Conservation (phyloP, 1,140 invertebrate species). For the Drosophila auraria region DNA sequence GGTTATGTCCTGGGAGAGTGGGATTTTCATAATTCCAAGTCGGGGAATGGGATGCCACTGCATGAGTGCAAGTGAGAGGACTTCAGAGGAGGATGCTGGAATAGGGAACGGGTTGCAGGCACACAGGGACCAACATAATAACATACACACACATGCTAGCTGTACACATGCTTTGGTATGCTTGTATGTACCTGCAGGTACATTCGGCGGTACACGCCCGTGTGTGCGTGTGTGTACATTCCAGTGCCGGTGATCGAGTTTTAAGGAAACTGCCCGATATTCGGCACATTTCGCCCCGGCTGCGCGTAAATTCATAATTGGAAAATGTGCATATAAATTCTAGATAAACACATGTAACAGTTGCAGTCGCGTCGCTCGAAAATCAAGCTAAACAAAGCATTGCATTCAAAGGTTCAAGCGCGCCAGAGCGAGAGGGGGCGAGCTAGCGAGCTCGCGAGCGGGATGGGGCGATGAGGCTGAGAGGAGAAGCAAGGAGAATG, state of each 20-base stretch:
- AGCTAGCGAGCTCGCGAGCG: slow-evolving; percentile 27
- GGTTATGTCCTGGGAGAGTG: slow-evolving; percentile 3
- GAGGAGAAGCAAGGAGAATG: slow-evolving; percentile 57
- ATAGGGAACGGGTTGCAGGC: slow-evolving; percentile 36
- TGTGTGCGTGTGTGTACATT: slow-evolving; percentile 5
- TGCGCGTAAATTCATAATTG: slow-evolving; percentile 52
- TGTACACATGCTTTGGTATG: not conserved
- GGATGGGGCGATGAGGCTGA: slow-evolving; percentile 11
- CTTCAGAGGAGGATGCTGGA: slow-evolving; percentile 40
- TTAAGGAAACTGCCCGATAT: slow-evolving; percentile 15
- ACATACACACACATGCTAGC: slow-evolving; percentile 7
- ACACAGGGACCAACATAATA: slow-evolving; percentile 6
- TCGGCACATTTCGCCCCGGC: not conserved
- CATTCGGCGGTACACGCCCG: slow-evolving; percentile 3
- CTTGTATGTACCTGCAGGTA: slow-evolving; percentile 18
- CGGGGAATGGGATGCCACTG: slow-evolving; percentile 14
- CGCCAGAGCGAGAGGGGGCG: slow-evolving; percentile 27
- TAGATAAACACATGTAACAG: slow-evolving; percentile 77
- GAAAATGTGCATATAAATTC: slow-evolving; percentile 69
- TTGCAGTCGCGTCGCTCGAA: slow-evolving; percentile 58
- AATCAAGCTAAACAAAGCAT: slow-evolving; percentile 75
- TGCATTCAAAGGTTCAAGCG: slow-evolving; percentile 67
- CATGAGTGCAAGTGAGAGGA: slow-evolving; percentile 29
- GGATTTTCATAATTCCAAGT: slow-evolving; percentile 1
- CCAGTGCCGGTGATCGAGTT: slow-evolving; percentile 34